Percentiles rank a stretch among this genome's conserved stretches.
These are phyloP conservation scores for Trichacis sp. DNA, from an alignment of 2,888 invertebrate genomes.

Conservation along the genomic window DNA sequence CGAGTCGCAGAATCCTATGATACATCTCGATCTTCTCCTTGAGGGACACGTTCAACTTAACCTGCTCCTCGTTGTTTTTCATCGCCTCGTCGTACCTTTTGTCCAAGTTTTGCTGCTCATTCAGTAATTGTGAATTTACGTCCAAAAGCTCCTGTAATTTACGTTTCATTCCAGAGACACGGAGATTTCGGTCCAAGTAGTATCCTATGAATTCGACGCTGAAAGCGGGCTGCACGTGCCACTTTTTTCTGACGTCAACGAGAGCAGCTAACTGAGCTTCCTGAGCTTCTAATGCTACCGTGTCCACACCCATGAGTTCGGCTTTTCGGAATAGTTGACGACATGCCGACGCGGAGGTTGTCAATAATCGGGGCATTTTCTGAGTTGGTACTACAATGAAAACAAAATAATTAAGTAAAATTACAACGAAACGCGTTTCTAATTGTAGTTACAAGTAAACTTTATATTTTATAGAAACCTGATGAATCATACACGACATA, in stretches of 20 bases:
- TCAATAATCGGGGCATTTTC: conserved; percentile 91
- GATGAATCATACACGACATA: too few relatives aligned
- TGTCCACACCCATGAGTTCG: conserved; percentile 90
- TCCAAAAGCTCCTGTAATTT: conserved; percentile 81
- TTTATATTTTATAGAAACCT: too few relatives aligned
- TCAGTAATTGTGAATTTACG: conserved; percentile 80
- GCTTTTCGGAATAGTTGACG: conserved; percentile 86
- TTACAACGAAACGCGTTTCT: too few relatives aligned
- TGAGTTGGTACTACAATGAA: conserved; percentile 89
- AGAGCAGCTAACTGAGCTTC: conserved; percentile 85
- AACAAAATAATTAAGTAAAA: too few relatives aligned
- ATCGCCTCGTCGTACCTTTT: conserved; percentile 83
- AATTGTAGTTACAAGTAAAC: too few relatives aligned
- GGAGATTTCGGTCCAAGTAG: conserved; percentile 88
- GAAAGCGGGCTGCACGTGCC: conserved; percentile 95
- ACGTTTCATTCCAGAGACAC: conserved; percentile 83
- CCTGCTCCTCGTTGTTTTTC: conserved; percentile 76
- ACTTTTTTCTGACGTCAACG: conserved; percentile 89
- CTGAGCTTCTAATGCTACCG: conserved; percentile 82
- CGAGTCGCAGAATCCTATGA: conserved; percentile 58
- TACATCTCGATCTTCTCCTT: conserved; percentile 71
- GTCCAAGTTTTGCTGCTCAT: conserved; percentile 82
- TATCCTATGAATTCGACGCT: conserved; percentile 95
- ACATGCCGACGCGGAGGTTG: conserved; percentile 91
- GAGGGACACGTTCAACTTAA: conserved; percentile 73